Percentiles rank a stretch among this genome's conserved stretches.
phyloP scores from a whole-genome alignment of 2,797 vertebrate genomes.

The Myiotriccus ornatus region DNA sequence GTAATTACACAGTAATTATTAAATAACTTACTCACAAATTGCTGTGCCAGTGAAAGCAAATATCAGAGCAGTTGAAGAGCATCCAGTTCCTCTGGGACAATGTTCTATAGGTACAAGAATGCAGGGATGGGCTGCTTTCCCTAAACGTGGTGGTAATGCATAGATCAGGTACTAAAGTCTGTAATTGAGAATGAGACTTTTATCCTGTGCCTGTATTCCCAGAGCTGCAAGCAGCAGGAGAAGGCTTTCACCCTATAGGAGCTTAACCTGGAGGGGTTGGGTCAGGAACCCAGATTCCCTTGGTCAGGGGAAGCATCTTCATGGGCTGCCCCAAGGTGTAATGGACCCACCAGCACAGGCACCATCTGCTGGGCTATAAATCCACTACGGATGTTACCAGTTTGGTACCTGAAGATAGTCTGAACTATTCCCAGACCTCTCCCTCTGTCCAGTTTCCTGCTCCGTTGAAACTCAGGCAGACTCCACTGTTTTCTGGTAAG shows the following conservation, averaged over 20 bases:
- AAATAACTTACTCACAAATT: constrained; percentile 49
- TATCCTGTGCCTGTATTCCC: neutral
- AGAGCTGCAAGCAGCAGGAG: neutral
- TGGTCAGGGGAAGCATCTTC: neutral
- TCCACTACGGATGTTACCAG: rapidly evolving
- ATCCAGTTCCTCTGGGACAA: neutral
- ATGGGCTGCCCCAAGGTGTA: neutral
- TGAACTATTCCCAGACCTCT: neutral
- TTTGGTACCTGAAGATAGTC: neutral
- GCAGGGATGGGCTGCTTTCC: neutral
- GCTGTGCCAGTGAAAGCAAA: constrained; percentile 15
- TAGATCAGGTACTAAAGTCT: neutral
- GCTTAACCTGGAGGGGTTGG: neutral
- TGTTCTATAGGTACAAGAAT: rapidly evolving
- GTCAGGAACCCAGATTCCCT: neutral
- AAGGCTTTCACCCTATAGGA: neutral
- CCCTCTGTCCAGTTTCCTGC: neutral
- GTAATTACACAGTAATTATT: constrained; percentile 63
- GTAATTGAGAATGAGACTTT: too few relatives aligned
- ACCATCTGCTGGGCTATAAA: rapidly evolving
- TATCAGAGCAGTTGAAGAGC: neutral
- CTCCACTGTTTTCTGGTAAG: neutral
- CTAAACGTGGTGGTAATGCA: too few relatives aligned
- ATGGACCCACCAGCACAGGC: rapidly evolving
- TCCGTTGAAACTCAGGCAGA: rapidly evolving